Evolutionary conservation across 2,113 vertebrate species (phyloP).

Genomic region (Synchiropus splendidus): DNA sequence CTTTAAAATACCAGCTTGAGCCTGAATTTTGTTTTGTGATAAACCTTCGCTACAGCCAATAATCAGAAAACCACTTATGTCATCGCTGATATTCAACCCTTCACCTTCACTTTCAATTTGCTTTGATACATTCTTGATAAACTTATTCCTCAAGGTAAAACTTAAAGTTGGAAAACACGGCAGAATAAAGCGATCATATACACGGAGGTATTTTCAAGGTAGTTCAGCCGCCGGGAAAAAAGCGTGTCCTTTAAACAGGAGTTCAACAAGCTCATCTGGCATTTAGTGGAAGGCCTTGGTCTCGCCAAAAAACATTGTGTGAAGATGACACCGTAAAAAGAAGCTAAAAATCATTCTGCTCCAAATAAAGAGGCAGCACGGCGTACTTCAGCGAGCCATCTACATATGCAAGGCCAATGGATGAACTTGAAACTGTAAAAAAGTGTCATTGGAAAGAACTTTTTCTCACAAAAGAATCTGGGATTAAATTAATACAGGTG

Average conservation of each 20-base stretch:
- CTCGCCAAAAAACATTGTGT: conserved; percentile 31
- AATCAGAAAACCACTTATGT: no score
- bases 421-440: conserved; percentile 22
- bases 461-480: conserved; percentile 12
- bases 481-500: conserved; percentile 6
- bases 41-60: no score
- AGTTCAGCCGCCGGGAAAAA: no score
- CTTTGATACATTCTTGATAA: no score
- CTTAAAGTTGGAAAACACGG: no score
- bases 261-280: conserved; percentile 18
- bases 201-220: not conserved
- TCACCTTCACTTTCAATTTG: no score
- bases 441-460: conserved; percentile 19
- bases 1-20: no score
- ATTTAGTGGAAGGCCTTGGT: conserved; percentile 19
- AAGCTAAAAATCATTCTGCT: conserved; percentile 11
- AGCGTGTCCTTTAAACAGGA: conserved; percentile 12
- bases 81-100: no score
- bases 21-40: no score
- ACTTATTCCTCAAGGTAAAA: no score
- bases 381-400: conserved; percentile 12
- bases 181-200: no score
- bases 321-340: conserved; percentile 20
- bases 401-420: conserved; percentile 22
- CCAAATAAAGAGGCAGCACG: conserved; percentile 25